phyloP scores from a whole-genome alignment of 1,140 invertebrate genomes.

The Acyrthosiphon pisum region DNA sequence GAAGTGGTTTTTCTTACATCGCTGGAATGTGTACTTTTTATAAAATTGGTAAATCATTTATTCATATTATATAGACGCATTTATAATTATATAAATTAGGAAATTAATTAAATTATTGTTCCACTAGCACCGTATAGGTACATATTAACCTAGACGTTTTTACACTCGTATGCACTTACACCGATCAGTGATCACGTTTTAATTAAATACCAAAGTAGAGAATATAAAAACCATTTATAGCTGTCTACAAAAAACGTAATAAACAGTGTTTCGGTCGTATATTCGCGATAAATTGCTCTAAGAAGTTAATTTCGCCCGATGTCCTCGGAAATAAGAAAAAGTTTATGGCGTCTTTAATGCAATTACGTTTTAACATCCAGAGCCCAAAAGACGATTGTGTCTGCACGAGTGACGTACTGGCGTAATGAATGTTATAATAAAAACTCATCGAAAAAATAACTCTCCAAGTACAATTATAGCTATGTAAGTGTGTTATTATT shows the following conservation, averaged over 20 bases:
- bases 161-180: not conserved
- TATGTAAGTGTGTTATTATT: not conserved
- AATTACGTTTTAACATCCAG: conserved; percentile 1
- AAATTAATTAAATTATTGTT: not conserved
- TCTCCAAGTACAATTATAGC: not conserved
- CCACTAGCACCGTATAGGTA: too few species aligned
- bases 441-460: not conserved
- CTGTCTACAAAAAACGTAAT: conserved; percentile 1
- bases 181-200: not conserved
- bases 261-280: not conserved
- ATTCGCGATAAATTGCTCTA: not conserved
- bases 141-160: not conserved
- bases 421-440: not conserved
- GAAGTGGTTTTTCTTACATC: too few species aligned
- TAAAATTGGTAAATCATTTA: too few species aligned
- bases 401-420: not conserved
- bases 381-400: not conserved
- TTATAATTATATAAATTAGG: not conserved
- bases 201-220: not conserved
- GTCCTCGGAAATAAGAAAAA: not conserved
- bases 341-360: not conserved
- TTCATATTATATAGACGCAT: too few species aligned
- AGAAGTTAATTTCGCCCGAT: conserved; percentile 9
- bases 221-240: conserved; percentile 15
- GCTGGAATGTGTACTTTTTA: too few species aligned